Evolutionary conservation across 2,797 vertebrate genomes (phyloP), one percentile per base, ranked within the genome.

Genomic region (Megalops cyprinoides): DNA sequence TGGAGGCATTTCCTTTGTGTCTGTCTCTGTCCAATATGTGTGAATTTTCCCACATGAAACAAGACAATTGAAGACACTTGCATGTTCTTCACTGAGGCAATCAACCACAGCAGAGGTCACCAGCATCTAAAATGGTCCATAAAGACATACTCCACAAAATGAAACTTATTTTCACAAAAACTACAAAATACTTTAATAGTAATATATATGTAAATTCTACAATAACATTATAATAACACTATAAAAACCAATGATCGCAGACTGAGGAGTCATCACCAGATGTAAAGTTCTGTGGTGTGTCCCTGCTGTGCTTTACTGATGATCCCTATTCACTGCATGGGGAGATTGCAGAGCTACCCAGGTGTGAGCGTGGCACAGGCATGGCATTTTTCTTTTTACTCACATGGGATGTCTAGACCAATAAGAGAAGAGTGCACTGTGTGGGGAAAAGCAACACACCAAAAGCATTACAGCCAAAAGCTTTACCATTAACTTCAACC

Each of bases 1-100:
- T 79, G n/a, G 80, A 76, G 48, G 60, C 42, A 42, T 18, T 67
- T 81, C 20, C 55, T 39, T 23, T 49, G 69, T 51, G 8, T 18
- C 48, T 76, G 39, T 56, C 76, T 46, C 23, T 73, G 2, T 67
- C 44, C 60, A 49, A 53, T 48, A 15, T 42, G 7, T 20, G 42
- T 7, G 34, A 58, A 42, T 34, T 34, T 3, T 48, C 23, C n/a
- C 39, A 28, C 31, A 44, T 28, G 37, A 28, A 76, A 5, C 23
- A 25, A 42, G 34, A 18, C 53, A n/a, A 55, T 51, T 23, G 25
- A 23, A 39, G 6, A 81, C 25, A 62, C 31, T 20, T 15, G 15
- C 12, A 9, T 7, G 14, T 42, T 53, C 49, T 58, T 44, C 56
- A n/a, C 18, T 28, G 8, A 34, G 37, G 12, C 12, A 34, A 46